Percentiles rank a stretch among this genome's conserved stretches.
Conservation (phyloP, 30 jellyfish, hydroid and myxozoan genomes). For the Chrysaora quinquecirrha region DNA sequence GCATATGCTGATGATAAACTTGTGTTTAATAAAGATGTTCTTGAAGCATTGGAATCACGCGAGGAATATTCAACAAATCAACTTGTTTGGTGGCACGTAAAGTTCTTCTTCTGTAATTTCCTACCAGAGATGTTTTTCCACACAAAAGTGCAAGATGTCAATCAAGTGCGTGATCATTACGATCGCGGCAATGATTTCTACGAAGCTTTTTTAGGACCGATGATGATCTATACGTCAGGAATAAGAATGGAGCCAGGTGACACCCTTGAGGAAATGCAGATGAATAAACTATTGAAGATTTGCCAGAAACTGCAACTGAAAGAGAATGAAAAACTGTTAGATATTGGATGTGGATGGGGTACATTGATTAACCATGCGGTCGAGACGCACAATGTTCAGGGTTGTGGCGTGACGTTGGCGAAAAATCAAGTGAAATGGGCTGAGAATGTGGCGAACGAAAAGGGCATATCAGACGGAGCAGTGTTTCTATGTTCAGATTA, state of each 20-base stretch:
- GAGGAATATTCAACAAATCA: constrained; percentile 71
- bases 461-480: constrained; percentile 56
- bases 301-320: constrained; percentile 75
- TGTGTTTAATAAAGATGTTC: constrained; percentile 72
- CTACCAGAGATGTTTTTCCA: constrained; percentile 89
- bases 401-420: constrained; percentile 85
- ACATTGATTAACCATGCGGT: constrained; percentile 87
- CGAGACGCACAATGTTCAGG: constrained; percentile 67
- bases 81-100: constrained; percentile 91
- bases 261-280: constrained; percentile 87
- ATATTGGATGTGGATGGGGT: constrained; percentile 98
- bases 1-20: constrained; percentile 85
- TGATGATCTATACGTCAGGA: constrained; percentile 90
- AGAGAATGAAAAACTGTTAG: constrained; percentile 66
- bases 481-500: constrained; percentile 78
- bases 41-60: constrained; percentile 75
- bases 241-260: constrained; percentile 53
- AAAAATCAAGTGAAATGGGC: constrained; percentile 87
- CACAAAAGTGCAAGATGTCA: constrained; percentile 70
- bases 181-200: constrained; percentile 96
- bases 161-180: constrained; percentile 90
- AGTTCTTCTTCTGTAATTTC: constrained; percentile 79
- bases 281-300: constrained; percentile 68
- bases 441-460: constrained; percentile 44
- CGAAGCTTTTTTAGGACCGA: constrained; percentile 80